These are phyloP conservation scores for Coptotermes formosanus DNA, from an alignment of 1,140 invertebrate genomes.

Conservation along the genomic window DNA sequence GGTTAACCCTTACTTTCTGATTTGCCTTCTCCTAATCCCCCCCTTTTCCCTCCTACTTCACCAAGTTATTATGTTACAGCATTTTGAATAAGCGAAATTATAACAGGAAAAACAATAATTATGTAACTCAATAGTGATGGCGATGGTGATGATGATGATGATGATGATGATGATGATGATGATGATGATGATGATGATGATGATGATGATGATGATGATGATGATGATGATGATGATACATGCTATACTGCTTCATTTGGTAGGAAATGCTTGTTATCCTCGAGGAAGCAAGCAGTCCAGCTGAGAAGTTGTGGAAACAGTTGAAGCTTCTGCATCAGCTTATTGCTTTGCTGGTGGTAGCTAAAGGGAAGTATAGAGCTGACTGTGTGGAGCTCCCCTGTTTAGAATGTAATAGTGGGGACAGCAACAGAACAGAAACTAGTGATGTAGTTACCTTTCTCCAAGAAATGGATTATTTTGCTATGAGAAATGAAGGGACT, in stretches of 20 bases:
- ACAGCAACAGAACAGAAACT: neutral
- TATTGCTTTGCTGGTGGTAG: neutral
- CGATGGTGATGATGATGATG: no score
- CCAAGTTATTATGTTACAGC: no score
- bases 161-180: no score
- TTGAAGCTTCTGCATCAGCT: neutral
- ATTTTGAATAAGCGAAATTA: no score
- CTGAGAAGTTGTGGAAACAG: neutral
- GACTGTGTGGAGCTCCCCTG: neutral
- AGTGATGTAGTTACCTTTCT: neutral
- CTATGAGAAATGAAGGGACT: neutral
- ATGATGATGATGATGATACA: no score
- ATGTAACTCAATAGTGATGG: no score
- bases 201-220: no score
- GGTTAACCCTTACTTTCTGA: no score
- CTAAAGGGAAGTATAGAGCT: neutral
- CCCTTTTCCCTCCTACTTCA: no score
- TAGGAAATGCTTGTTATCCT: neutral
- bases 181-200: no score
- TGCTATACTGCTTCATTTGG: neutral
- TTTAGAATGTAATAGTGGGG: neutral
- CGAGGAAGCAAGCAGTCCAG: neutral
- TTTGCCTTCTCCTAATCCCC: no score
- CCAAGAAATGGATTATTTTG: neutral
- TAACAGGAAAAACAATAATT: no score